Evolutionary conservation across 2,888 invertebrate genomes (phyloP).

Genomic region (Hypolimnas misippus): DNA sequence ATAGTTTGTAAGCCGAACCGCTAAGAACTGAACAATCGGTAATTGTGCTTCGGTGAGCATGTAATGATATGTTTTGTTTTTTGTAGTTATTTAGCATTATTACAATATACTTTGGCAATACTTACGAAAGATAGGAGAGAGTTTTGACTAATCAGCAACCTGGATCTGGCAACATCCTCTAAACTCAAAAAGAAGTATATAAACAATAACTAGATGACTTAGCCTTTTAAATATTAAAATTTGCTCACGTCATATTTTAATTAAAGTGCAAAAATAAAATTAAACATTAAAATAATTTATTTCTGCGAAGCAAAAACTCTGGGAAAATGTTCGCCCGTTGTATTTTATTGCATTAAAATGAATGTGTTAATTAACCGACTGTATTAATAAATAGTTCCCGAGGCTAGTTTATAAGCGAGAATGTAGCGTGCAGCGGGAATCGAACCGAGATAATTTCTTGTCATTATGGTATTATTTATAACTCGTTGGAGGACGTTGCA

Average conservation of each 20-base stretch:
- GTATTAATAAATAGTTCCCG: slow-evolving; percentile 57
- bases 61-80: slow-evolving; percentile 39
- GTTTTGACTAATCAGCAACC: no score
- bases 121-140: no score
- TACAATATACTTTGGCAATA: no score
- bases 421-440: slow-evolving; percentile 68
- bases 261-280: not conserved
- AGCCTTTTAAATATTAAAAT: not conserved
- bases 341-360: slow-evolving; percentile 20
- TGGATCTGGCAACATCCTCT: no score
- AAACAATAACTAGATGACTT: not conserved
- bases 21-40: slow-evolving; percentile 53
- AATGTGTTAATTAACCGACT: slow-evolving; percentile 40
- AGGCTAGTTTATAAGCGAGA: slow-evolving; percentile 64
- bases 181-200: no score
- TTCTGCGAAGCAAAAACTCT: not conserved
- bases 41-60: slow-evolving; percentile 45
- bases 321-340: not conserved
- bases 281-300: not conserved
- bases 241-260: not conserved
- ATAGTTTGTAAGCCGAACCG: slow-evolving; percentile 48
- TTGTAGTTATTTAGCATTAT: no score
- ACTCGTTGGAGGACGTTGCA: slow-evolving; percentile 51
- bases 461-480: slow-evolving; percentile 82
- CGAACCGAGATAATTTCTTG: slow-evolving; percentile 78